These are phyloP conservation scores for Adelognathus sp. DNA, from an alignment of 2,888 invertebrate species.

Conservation along the genomic window DNA sequence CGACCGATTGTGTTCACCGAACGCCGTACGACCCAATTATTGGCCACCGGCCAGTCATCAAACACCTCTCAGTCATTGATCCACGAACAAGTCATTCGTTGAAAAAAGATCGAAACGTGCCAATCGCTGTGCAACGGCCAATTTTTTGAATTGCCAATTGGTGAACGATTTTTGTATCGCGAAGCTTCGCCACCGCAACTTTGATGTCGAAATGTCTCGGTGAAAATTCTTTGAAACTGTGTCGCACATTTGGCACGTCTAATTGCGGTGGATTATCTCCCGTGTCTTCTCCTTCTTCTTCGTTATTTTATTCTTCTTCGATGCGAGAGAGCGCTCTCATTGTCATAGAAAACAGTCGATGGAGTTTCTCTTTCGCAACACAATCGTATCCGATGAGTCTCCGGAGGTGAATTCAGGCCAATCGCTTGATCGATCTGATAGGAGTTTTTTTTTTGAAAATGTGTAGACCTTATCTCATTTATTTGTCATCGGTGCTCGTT, in stretches of 20 bases:
- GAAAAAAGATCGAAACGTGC: not conserved
- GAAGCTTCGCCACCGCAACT: not conserved
- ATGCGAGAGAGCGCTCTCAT: not conserved
- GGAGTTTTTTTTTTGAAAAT: too few relatives aligned
- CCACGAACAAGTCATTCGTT: not conserved
- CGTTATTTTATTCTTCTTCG: slow-evolving; percentile 2
- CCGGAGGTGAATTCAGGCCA: too few relatives aligned
- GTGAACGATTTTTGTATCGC: not conserved
- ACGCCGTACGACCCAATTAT: not conserved
- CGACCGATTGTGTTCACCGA: slow-evolving; percentile 13
- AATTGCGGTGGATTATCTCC: slow-evolving; percentile 49
- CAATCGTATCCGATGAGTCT: not conserved
- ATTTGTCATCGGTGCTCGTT: too few relatives aligned
- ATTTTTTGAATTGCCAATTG: slow-evolving; percentile 24
- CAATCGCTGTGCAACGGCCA: not conserved
- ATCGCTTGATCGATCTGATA: too few relatives aligned
- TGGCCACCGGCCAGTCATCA: not conserved
- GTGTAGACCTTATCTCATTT: too few relatives aligned
- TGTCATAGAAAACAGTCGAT: slow-evolving; percentile 44
- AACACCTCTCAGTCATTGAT: not conserved
- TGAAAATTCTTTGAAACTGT: slow-evolving; percentile 52
- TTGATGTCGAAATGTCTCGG: slow-evolving; percentile 46
- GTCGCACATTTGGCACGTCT: slow-evolving; percentile 59
- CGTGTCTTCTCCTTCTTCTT: not conserved
- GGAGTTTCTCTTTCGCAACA: slow-evolving; percentile 11